Conservation (phyloP, 2,888 invertebrate species). For the Eremobia ochroleuca region DNA sequence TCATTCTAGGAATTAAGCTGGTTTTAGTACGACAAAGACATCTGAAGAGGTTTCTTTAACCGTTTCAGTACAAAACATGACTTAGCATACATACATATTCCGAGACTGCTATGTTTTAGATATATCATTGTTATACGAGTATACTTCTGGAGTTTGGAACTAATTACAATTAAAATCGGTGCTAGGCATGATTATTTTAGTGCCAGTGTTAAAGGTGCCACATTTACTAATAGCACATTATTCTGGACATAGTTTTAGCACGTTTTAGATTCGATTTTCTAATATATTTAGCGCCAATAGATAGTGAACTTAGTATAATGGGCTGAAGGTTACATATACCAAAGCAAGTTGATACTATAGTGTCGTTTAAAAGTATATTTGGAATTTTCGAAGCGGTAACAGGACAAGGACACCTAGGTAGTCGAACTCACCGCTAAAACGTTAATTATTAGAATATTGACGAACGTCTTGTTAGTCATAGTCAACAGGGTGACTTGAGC, state of each 20-base stretch:
- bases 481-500: neutral
- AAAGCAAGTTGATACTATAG: neutral
- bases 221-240: neutral
- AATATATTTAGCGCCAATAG: neutral
- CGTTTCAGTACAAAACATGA: neutral
- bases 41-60: neutral
- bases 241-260: neutral
- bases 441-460: neutral
- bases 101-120: neutral
- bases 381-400: neutral
- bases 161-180: neutral
- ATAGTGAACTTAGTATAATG: neutral
- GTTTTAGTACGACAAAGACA: neutral
- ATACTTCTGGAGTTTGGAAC: neutral
- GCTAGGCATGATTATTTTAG: neutral
- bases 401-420: neutral
- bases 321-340: slow-evolving; percentile 1
- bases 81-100: neutral
- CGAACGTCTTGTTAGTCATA: neutral
- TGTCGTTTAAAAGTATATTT: neutral
- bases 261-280: neutral
- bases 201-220: neutral
- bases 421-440: neutral
- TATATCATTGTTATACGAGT: neutral
- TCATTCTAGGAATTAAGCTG: no score